phyloP scores from a whole-genome alignment of 2,888 invertebrate genomes.

The Rhagophthalmus giganteus region DNA sequence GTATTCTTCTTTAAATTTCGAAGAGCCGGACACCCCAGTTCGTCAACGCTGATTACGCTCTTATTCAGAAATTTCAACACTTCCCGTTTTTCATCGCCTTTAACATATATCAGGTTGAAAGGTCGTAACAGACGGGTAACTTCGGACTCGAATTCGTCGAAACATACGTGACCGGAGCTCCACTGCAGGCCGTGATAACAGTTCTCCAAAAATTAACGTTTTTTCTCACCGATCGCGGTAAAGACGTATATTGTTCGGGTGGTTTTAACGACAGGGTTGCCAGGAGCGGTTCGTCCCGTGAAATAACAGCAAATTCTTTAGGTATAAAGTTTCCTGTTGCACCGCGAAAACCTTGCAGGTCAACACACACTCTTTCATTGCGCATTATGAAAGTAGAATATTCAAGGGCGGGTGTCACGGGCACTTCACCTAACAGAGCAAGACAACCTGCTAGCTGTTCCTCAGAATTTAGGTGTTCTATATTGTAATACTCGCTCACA shows the following conservation, averaged over 20 bases:
- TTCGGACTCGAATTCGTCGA: slow-evolving; percentile 3
- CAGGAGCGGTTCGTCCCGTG: not conserved
- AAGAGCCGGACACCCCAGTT: slow-evolving; percentile 2
- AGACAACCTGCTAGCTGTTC: too few species aligned
- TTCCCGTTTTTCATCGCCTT: slow-evolving; percentile 1
- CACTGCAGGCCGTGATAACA: slow-evolving; percentile 7
- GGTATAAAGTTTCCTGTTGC: not conserved
- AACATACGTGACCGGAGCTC: slow-evolving; percentile 1
- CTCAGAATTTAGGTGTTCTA: too few species aligned
- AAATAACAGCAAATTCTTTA: slow-evolving; percentile 3
- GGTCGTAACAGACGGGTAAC: not conserved
- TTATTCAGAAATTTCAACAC: not conserved
- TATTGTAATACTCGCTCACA: too few species aligned
- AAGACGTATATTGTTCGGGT: not conserved
- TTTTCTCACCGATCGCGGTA: not conserved
- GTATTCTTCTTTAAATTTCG: not conserved
- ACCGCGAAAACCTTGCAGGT: slow-evolving; percentile 4
- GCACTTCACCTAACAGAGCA: too few species aligned
- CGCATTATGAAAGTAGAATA: too few species aligned
- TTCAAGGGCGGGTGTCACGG: too few species aligned
- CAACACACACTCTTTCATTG: too few species aligned
- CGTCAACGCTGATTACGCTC: slow-evolving; percentile 4
- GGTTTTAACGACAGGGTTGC: slow-evolving; percentile 1
- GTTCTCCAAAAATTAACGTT: slow-evolving; percentile 1
- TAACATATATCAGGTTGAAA: slow-evolving; percentile 5